Evolutionary conservation across 2,797 vertebrate genomes (phyloP), one percentile per base, ranked within the genome.

Genomic region (Enteromius mattozi): DNA sequence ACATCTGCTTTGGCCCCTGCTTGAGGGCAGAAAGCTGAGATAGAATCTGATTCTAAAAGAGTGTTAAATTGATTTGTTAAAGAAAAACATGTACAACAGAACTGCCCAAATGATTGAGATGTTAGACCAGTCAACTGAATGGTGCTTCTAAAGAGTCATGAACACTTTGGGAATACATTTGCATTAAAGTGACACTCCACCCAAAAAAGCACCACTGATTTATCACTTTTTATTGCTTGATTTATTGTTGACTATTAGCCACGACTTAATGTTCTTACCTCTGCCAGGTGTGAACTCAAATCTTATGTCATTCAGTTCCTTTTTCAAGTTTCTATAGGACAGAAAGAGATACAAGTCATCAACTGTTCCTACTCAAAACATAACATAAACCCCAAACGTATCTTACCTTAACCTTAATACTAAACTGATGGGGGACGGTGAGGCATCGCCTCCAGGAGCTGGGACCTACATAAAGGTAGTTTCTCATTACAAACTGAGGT

Each of bases 231-330:
- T 30, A 72, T 30, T 70, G 24, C 24, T 45, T 4, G 70, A 72
- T 47, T 47, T 75, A 54, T 35, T 54, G 9, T 56, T 61, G 54
- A 30, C n/a, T 21, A 61, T 61, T 61, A 61, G 54, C 35, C 14
- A n/a, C 2, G 2, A 37, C 8, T 27, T 19, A 71, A 54, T 3
- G 21, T 0, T 80, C 94, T 94, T 77, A 98, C 98, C 98, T 98
- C 97, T 97, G 77, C 98, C 98, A 79, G 97, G 98, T 94, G 97
- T 98, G 82, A 99, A 99, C 91, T 99, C 98, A 91, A 99, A 99
- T 90, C 98, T 95, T 91, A 99, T 99, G 90, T 99, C 98, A 86
- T 99, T 99, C 81, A 99, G 95, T 87, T 99, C 98, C 93, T 97
- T 99, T 94, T 99, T 99, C 81, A 96, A 96, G 95, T 99, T 99